Percentiles rank a stretch among this genome's conserved stretches.
Conservation (phyloP, 2,888 invertebrate genomes). For the Drosophila colorata region DNA sequence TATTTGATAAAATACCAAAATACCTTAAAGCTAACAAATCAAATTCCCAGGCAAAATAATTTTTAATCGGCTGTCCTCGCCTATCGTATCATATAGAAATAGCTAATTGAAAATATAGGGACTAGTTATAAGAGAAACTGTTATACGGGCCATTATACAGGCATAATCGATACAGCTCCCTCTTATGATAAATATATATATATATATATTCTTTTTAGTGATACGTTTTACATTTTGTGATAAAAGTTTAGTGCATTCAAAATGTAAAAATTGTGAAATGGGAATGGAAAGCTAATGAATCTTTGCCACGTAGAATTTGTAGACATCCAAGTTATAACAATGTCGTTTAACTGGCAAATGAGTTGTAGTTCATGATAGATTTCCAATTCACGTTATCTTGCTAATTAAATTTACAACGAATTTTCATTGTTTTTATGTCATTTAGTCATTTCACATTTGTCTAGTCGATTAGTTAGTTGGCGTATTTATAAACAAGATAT, state of each 20-base stretch:
- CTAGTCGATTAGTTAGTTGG: conserved; percentile 49
- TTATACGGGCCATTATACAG: too few relatives aligned
- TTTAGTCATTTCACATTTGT: conserved; percentile 40
- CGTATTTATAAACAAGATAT: conserved; percentile 33
- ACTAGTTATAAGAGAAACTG: background rate
- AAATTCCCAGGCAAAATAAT: too few relatives aligned
- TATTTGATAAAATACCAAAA: background rate
- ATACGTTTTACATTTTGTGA: background rate
- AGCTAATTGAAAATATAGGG: too few relatives aligned
- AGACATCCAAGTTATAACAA: conserved; percentile 18
- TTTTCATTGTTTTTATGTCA: conserved; percentile 16
- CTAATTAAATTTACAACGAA: conserved; percentile 56
- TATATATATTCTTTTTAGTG: background rate
- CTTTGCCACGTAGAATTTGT: background rate
- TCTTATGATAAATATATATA: background rate
- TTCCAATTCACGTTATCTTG: conserved; percentile 29
- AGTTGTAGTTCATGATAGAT: conserved; percentile 21
- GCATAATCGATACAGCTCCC: too few relatives aligned
- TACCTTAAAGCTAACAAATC: too few relatives aligned
- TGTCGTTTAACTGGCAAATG: conserved; percentile 8
- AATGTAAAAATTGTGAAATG: background rate
- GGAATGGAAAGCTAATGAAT: background rate
- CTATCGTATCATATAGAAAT: too few relatives aligned
- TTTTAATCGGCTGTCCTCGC: too few relatives aligned
- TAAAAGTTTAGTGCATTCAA: too few relatives aligned